These are phyloP conservation scores for Xestia rhomboidea DNA, from an alignment of 2,888 invertebrate species.

Conservation along the genomic window DNA sequence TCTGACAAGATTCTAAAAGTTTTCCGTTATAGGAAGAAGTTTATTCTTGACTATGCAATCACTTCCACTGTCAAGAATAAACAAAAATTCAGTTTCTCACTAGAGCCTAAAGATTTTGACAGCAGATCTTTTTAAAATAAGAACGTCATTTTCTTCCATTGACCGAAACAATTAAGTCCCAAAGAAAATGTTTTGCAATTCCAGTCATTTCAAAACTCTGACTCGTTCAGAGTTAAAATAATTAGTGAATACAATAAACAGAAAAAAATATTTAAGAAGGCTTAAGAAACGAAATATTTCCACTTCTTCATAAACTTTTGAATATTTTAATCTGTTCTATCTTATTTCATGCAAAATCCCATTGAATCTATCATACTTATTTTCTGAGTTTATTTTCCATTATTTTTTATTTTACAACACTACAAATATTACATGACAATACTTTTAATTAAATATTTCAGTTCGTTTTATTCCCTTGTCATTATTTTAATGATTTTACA, in stretches of 20 bases:
- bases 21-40: background rate
- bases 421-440: constrained; percentile 80
- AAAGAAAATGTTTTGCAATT: background rate
- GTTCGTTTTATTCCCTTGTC: constrained; percentile 88
- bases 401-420: constrained; percentile 75
- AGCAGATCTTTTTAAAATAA: background rate
- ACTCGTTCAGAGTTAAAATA: constrained; percentile 41
- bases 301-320: constrained; percentile 30
- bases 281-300: constrained; percentile 19
- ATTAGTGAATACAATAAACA: constrained; percentile 14
- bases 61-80: background rate
- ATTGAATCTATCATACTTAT: constrained; percentile 71
- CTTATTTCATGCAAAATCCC: constrained; percentile 75
- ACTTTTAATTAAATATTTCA: constrained; percentile 83
- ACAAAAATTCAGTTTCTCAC: background rate
- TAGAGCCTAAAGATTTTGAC: too few species aligned
- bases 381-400: constrained; percentile 64
- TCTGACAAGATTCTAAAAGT: background rate
- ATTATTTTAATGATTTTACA: constrained; percentile 80
- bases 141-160: background rate
- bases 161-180: too few species aligned
- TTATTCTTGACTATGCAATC: background rate
- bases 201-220: constrained; percentile 25
- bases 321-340: constrained; percentile 45
- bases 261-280: background rate